A percentile compares a stretch with the other conserved stretches of the same genome.
Conservation (phyloP, 2,888 invertebrate genomes). For the Ditylenchus weischeri region DNA sequence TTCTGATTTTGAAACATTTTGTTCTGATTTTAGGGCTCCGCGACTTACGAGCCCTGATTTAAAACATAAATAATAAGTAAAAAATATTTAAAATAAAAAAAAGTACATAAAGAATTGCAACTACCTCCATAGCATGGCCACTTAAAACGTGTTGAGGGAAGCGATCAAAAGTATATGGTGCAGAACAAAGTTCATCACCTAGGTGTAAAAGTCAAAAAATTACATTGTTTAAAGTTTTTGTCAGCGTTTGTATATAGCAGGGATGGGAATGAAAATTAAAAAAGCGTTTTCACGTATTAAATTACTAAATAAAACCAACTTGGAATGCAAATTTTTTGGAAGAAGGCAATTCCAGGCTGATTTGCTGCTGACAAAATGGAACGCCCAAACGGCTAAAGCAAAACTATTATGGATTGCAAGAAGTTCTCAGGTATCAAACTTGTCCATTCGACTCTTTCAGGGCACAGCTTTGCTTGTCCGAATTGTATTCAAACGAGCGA, state of each 20-base stretch:
- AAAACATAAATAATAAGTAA: no score
- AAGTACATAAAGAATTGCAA: neutral
- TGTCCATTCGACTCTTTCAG: conserved; percentile 46
- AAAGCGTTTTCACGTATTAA: no score
- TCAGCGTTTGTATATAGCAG: no score
- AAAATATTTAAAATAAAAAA: no score
- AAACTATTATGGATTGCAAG: no score
- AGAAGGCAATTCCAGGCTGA: conserved; percentile 44
- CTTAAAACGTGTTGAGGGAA: conserved; percentile 51
- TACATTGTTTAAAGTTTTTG: no score
- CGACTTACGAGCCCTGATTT: no score
- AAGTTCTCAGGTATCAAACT: neutral
- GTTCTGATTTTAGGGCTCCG: no score
- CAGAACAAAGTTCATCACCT: conserved; percentile 32
- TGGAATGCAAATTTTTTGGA: conserved; percentile 55
- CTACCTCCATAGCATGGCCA: conserved; percentile 50
- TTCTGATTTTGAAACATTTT: no score
- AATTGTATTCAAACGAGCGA: conserved; percentile 55
- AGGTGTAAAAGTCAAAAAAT: neutral
- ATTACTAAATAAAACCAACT: conserved; percentile 34
- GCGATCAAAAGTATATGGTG: conserved; percentile 54
- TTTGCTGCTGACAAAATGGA: conserved; percentile 43
- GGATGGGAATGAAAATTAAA: no score
- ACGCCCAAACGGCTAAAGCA: conserved; percentile 42
- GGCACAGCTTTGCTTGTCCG: conserved; percentile 46